phyloP scores from a whole-genome alignment of 2,888 invertebrate genomes.

The Troilus luridus region DNA sequence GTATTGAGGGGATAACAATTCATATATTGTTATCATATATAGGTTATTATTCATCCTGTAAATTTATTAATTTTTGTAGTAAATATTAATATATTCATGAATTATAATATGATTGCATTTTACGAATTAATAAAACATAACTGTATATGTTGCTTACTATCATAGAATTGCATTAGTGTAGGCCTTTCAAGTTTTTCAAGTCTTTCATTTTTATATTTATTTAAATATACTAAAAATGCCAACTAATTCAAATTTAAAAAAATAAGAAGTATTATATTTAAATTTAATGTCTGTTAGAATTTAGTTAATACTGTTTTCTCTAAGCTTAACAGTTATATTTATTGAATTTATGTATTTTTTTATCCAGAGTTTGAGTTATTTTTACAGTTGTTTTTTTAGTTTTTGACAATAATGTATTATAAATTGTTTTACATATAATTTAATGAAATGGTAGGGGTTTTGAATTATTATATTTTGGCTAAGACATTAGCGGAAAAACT shows the following conservation, averaged over 20 bases:
- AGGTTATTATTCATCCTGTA: neutral
- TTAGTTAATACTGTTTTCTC: neutral
- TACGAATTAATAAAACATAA: neutral
- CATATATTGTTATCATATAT: no score
- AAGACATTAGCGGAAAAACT: no score
- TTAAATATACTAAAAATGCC: neutral
- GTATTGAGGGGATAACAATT: neutral
- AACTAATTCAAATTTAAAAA: neutral
- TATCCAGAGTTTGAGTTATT: neutral
- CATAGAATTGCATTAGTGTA: neutral
- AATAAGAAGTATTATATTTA: neutral
- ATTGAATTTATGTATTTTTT: neutral
- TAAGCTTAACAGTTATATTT: neutral
- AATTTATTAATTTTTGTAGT: neutral
- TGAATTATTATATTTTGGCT: neutral
- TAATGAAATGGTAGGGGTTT: neutral
- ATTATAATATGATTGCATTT: neutral
- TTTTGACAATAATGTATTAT: neutral
- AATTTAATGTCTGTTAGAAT: neutral
- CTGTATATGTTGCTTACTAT: neutral
- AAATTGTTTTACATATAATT: neutral
- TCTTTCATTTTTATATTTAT: slow-evolving; percentile 18
- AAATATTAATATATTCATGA: neutral
- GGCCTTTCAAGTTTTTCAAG: neutral
- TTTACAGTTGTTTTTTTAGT: neutral